These are phyloP conservation scores for Aphidius ervi DNA, from an alignment of 1,140 invertebrate genomes.

Conservation along the genomic window DNA sequence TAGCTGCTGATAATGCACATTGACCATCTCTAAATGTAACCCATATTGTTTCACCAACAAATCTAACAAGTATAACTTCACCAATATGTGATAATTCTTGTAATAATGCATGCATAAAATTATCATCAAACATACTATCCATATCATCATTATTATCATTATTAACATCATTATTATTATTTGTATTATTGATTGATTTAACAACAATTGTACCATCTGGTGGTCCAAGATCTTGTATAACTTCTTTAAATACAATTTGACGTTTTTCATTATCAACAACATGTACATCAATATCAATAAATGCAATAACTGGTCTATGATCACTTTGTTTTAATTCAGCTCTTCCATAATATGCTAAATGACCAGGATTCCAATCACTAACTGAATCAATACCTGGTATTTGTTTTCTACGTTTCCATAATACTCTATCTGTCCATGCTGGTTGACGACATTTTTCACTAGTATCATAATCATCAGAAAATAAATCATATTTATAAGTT, in stretches of 20 bases:
- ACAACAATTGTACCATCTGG: conserved; percentile 92
- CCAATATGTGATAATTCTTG: conserved; percentile 73
- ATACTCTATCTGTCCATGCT: conserved; percentile 95
- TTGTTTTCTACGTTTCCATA: conserved; percentile 81
- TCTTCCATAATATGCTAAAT: conserved; percentile 82
- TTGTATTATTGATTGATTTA: conserved; percentile 43
- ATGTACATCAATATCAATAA: conserved; percentile 83
- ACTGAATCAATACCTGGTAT: conserved; percentile 61
- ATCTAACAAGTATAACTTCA: conserved; percentile 84
- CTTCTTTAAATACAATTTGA: conserved; percentile 74
- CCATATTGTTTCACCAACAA: conserved; percentile 84
- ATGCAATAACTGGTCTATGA: conserved; percentile 89
- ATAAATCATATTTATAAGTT: conserved; percentile 98
- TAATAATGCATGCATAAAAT: conserved; percentile 67
- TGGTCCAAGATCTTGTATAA: conserved; percentile 84
- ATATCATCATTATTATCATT: conserved; percentile 45
- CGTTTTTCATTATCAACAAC: conserved; percentile 72
- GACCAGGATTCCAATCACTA: conserved; percentile 70
- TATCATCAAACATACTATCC: conserved; percentile 61
- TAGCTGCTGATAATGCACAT: conserved; percentile 71
- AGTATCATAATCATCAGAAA: conserved; percentile 98
- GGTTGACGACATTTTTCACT: conserved; percentile 96
- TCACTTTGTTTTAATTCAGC: conserved; percentile 97
- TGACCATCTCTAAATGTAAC: conserved; percentile 85
- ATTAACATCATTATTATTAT: conserved; percentile 60